A percentile compares a stretch with the other conserved stretches of the same genome.
Conservation (phyloP, 2,113 vertebrate species). For the Sus scrofa region DNA sequence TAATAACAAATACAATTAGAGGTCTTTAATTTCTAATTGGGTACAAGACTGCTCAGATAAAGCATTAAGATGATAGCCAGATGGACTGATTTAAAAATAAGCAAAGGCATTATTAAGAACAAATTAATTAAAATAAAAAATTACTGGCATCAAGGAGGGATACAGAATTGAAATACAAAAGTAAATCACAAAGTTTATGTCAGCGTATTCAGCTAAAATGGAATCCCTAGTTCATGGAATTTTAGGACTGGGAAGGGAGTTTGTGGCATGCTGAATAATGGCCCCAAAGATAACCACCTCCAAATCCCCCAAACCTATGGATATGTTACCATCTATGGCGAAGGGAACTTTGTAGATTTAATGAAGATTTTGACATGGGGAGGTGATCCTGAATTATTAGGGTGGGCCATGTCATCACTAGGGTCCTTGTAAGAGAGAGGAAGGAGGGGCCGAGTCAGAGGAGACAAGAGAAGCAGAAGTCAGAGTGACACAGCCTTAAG, state of each 20-base stretch:
- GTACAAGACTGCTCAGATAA: conserved; percentile 48
- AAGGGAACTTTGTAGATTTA: background rate
- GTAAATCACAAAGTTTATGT: conserved; percentile 3
- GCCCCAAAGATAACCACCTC: background rate
- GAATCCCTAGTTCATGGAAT: background rate
- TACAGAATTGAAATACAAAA: conserved; percentile 31
- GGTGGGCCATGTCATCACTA: background rate
- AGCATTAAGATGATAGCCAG: conserved; percentile 61
- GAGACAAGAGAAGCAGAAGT: background rate
- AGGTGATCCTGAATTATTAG: background rate
- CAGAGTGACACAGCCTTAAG: too few relatives aligned
- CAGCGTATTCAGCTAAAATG: conserved; percentile 51
- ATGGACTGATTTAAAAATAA: conserved; percentile 64
- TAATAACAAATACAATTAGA: conserved; percentile 54
- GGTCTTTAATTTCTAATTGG: conserved; percentile 60
- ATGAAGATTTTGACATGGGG: background rate
- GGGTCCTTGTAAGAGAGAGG: background rate
- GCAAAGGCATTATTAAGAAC: conserved; percentile 51
- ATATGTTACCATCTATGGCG: background rate
- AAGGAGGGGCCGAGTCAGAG: background rate
- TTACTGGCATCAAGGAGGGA: background rate
- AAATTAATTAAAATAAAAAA: conserved; percentile 31
- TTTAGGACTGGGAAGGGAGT: background rate
- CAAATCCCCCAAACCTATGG: background rate
- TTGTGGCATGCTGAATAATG: background rate